These are phyloP conservation scores for Octodonta nipae DNA, from an alignment of 2,888 invertebrate genomes.

Conservation along the genomic window DNA sequence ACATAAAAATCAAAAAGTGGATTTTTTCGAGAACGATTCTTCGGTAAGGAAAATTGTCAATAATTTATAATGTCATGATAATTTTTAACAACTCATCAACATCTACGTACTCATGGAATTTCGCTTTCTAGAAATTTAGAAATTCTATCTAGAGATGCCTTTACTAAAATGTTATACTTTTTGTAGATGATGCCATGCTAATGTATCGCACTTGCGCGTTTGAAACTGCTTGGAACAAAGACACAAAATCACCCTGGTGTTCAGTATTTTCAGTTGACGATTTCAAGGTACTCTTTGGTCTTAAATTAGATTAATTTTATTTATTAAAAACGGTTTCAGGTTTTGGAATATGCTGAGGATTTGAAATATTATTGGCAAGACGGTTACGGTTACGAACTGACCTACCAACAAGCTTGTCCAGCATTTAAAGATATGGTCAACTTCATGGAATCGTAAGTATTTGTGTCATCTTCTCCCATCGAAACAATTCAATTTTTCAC, in stretches of 20 bases:
- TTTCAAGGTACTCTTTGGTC: constrained; percentile 35
- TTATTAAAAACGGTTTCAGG: constrained; percentile 41
- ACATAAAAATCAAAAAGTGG: no score
- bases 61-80: no score
- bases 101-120: no score
- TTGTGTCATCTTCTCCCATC: background rate
- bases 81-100: no score
- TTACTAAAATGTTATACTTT: no score
- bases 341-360: constrained; percentile 63
- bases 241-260: constrained; percentile 63
- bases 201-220: constrained; percentile 66
- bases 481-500: no score
- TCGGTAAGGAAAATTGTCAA: no score
- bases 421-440: constrained; percentile 57
- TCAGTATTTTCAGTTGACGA: constrained; percentile 49
- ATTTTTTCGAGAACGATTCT: no score
- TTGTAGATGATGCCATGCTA: constrained; percentile 44
- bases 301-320: constrained; percentile 5
- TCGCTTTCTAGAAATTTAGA: no score
- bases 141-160: no score
- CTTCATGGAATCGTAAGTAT: constrained; percentile 47
- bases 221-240: constrained; percentile 68
- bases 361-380: constrained; percentile 70
- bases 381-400: constrained; percentile 64
- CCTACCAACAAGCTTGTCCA: constrained; percentile 62